A percentile compares a stretch with the other conserved stretches of the same genome.
These are phyloP conservation scores for Azemiops feae DNA, from an alignment of 2,113 vertebrate genomes.

Conservation along the genomic window DNA sequence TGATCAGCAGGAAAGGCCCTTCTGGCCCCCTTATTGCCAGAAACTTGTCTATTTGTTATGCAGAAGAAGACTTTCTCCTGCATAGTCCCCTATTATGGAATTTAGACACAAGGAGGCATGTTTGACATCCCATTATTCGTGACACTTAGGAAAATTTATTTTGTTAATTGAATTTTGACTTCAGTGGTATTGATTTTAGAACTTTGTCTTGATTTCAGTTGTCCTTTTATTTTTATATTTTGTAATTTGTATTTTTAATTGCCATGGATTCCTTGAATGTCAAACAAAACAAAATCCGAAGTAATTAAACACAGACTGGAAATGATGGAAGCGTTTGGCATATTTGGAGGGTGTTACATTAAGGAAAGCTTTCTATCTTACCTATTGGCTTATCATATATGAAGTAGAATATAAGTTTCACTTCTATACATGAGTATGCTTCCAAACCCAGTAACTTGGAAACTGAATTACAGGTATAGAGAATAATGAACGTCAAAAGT, in stretches of 20 bases:
- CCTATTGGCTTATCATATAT: background rate
- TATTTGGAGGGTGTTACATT: background rate
- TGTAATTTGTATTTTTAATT: background rate
- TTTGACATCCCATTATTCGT: background rate
- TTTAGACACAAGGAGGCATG: background rate
- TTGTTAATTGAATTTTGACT: background rate
- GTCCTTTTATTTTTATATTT: background rate
- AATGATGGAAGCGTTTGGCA: background rate
- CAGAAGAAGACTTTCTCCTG: too few species aligned
- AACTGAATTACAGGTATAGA: background rate
- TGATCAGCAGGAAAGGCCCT: too few species aligned
- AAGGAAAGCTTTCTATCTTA: background rate
- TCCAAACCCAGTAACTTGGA: background rate
- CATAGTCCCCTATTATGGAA: background rate
- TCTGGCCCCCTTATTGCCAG: background rate
- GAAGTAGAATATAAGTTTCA: background rate
- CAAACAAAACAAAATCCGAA: background rate
- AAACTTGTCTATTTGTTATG: background rate
- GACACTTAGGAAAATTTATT: background rate
- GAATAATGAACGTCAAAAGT: background rate
- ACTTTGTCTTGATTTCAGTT: background rate
- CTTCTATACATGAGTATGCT: background rate
- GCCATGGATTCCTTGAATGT: background rate
- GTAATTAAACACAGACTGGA: background rate
- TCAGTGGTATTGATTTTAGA: background rate